phyloP scores from a whole-genome alignment of 2,113 vertebrate genomes.

The Labeo rohita region DNA sequence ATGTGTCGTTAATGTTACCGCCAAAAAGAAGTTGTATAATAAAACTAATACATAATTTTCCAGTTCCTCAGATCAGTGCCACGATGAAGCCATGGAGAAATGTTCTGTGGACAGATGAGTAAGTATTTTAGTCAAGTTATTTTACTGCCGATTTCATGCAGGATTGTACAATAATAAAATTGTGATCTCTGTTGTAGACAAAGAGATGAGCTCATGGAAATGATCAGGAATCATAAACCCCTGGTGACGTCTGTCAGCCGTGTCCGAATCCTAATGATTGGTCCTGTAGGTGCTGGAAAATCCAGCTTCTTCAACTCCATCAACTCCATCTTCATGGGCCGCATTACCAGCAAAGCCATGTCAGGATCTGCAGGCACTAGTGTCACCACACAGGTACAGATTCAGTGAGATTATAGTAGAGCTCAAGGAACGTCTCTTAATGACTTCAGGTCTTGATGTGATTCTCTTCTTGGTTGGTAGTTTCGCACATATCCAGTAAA shows the following conservation, averaged over 20 bases:
- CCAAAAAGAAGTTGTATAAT: too few species aligned
- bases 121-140: too few species aligned
- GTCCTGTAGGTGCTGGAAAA: constrained; percentile 61
- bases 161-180: too few species aligned
- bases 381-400: too few species aligned
- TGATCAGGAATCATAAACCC: constrained; percentile 67
- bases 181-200: constrained; percentile 51
- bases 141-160: too few species aligned
- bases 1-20: too few species aligned
- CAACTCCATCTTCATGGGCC: constrained; percentile 74
- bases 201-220: constrained; percentile 66
- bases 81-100: constrained; percentile 69
- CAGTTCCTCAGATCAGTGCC: constrained; percentile 42
- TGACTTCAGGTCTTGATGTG: too few species aligned
- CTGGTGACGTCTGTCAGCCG: constrained; percentile 54
- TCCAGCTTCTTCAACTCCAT: constrained; percentile 80
- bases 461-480: too few species aligned
- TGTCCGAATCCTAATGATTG: constrained; percentile 75
- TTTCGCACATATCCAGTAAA: too few species aligned
- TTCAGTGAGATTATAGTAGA: too few species aligned
- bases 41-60: too few species aligned
- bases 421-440: too few species aligned
- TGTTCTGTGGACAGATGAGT: constrained; percentile 59
- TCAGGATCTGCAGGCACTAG: constrained; percentile 74
- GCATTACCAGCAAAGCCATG: constrained; percentile 67